These are phyloP conservation scores for Nymphalis urticae DNA, from an alignment of 2,888 invertebrate genomes.

Conservation along the genomic window DNA sequence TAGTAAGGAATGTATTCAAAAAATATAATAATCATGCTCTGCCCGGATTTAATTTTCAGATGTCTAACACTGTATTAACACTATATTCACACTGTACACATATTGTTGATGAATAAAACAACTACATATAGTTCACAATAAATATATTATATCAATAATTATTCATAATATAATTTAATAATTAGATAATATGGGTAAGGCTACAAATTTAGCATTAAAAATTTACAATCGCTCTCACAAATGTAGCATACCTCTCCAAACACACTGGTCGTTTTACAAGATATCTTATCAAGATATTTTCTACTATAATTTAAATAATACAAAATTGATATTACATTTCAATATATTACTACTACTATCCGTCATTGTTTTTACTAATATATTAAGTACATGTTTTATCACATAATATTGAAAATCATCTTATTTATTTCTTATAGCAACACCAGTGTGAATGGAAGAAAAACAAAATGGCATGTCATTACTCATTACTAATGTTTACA, in stretches of 20 bases:
- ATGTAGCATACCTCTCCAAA: conserved; percentile 51
- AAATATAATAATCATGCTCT: too few species aligned
- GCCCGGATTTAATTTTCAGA: too few species aligned
- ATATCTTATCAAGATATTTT: conserved; percentile 12
- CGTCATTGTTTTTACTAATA: conserved; percentile 6
- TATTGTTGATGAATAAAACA: conserved; percentile 39
- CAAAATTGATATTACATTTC: conserved; percentile 7
- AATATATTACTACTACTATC: conserved; percentile 1
- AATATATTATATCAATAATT: conserved; percentile 76
- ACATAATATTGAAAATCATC: conserved; percentile 5
- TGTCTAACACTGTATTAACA: too few species aligned
- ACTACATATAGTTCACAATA: conserved; percentile 57
- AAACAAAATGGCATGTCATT: conserved; percentile 42
- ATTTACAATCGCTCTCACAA: conserved; percentile 63
- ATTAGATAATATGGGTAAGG: conserved; percentile 74
- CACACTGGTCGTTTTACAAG: conserved; percentile 38
- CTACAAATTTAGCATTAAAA: conserved; percentile 69
- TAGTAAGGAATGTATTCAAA: too few species aligned
- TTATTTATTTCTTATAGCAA: not conserved
- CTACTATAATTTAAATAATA: conserved; percentile 3
- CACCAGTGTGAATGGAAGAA: conserved; percentile 34
- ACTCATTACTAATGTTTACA: conserved; percentile 15
- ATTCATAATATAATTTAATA: conserved; percentile 62
- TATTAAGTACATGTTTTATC: conserved; percentile 5
- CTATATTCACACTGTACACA: too few species aligned